Evolutionary conservation across 2,113 vertebrate species (phyloP).

Genomic region (Thalassarche chlororhynchos): DNA sequence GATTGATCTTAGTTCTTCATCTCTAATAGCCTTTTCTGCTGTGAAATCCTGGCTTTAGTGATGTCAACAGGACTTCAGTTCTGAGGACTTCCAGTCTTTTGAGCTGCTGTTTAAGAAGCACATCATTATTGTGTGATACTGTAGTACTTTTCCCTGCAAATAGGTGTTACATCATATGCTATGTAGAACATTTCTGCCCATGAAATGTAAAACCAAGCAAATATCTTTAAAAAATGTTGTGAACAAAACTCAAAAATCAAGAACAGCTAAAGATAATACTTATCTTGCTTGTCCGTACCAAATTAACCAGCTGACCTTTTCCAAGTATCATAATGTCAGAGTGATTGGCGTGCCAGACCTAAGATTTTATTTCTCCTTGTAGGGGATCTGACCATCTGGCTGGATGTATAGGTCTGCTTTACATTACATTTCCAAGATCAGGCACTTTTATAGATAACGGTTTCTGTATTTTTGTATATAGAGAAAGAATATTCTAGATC

Average conservation of each 20-base stretch:
- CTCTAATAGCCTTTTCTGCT: not conserved
- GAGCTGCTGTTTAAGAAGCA: not conserved
- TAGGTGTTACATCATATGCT: not conserved
- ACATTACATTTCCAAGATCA: not conserved
- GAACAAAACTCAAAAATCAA: not conserved
- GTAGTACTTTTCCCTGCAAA: not conserved
- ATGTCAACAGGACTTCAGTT: not conserved
- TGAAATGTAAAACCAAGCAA: not conserved
- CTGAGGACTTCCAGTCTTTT: not conserved
- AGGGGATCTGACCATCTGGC: not conserved
- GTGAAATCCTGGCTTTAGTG: not conserved
- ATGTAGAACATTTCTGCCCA: not conserved
- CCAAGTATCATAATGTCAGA: not conserved
- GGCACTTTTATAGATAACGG: not conserved
- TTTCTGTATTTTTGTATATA: not conserved
- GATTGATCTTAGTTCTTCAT: not conserved
- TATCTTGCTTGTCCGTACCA: not conserved
- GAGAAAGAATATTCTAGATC: not conserved
- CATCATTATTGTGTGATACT: not conserved
- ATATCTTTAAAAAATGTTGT: not conserved
- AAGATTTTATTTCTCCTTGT: constrained; percentile 9
- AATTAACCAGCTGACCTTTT: constrained; percentile 16
- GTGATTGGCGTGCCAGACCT: not conserved
- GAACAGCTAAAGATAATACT: not conserved
- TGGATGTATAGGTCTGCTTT: not conserved